Base-by-base conservation (phyloP, 2,888 invertebrate species). In the Escarpia spicata region DNA sequence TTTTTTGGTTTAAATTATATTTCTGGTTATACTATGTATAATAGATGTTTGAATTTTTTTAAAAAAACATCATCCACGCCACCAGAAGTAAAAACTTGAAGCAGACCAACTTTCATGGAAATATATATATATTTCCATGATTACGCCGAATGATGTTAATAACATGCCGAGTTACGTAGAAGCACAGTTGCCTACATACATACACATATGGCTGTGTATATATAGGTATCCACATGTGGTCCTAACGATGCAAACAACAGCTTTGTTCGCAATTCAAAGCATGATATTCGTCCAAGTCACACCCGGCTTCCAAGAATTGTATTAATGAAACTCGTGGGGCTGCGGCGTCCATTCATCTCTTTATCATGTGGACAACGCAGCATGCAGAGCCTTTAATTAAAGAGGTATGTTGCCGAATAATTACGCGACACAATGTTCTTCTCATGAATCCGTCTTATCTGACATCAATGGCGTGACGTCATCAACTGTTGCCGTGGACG, bases 391-490 rank as follows among this genome's bases (percentile, higher is more conserved):
- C 15, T 52, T 15, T 52, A 52, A 52, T 52, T 9, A 52, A 10
- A 26, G 75, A 75, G 3, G 2, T 26, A 26, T 26, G 75, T 75
- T 26, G 26, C 26, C 15, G 75, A 75, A 75, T 75, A 75, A 75
- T 75, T 19, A 75, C 75, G 75, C n/a, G 75, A 75, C 75, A 75
- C 75, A 19, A 6, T 26, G 75, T 26, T 75, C 19, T 75, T 60
- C 75, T 75, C 75, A 2, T 6, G 75, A 75, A 19, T 75, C 75
- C 75, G 6, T 19, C 75, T 26, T 0, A 4, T 26, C 6, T 75
- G 75, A 75, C 75, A 75, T 75, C 75, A 75, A 75, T 75, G 75
- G n/a, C n/a, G 75, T 75, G 75, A 75, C 75, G 75, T 75, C 75
- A 75, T 2, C 26, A n/a, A 6, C n/a, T 26, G n/a, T 3, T 26